phyloP scores from a whole-genome alignment of 2,113 vertebrate species.

The Melanocharis versteri region DNA sequence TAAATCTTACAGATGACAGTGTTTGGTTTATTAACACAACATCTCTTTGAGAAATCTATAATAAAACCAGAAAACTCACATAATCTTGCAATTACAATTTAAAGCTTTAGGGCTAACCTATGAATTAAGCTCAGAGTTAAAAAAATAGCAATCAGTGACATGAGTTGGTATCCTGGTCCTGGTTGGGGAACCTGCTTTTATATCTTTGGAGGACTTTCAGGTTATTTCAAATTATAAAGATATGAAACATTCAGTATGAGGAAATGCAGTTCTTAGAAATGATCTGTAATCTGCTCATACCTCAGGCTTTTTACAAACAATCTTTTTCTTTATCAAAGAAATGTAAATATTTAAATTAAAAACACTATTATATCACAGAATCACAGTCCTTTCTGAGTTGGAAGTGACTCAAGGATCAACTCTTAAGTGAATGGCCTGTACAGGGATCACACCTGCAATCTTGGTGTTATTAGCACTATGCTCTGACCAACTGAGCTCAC shows the following conservation, averaged over 20 bases:
- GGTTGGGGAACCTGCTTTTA: background rate
- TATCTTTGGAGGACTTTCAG: background rate
- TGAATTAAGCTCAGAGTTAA: background rate
- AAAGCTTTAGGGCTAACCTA: background rate
- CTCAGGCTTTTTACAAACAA: background rate
- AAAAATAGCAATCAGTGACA: background rate
- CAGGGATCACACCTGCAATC: background rate
- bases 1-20: conserved; percentile 1
- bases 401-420: background rate
- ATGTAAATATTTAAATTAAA: background rate
- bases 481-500: background rate
- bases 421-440: too few relatives aligned
- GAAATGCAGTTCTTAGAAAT: background rate
- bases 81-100: background rate
- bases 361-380: background rate
- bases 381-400: background rate
- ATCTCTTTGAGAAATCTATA: conserved; percentile 1
- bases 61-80: background rate
- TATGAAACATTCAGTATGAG: background rate
- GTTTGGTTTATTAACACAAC: background rate
- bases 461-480: background rate
- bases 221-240: background rate
- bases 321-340: background rate
- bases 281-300: background rate
- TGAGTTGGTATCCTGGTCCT: background rate